Conservation (phyloP, 2,113 vertebrate species). For the Carettochelys insculpta region DNA sequence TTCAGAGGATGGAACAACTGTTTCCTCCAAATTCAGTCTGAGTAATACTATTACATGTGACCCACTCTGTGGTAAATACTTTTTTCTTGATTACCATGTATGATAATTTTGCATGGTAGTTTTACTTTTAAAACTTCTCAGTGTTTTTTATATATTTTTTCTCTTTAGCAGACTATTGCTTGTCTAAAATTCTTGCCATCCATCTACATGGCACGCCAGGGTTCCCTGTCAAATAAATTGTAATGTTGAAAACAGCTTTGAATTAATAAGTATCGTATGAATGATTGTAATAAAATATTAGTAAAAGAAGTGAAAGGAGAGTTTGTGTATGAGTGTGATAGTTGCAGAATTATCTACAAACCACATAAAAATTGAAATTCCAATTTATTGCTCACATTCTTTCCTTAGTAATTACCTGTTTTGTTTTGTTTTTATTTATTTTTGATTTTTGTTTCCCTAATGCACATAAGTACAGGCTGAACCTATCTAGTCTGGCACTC, state of each 20-base stretch:
- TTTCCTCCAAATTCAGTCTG: background rate
- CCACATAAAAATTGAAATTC: background rate
- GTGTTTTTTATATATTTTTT: background rate
- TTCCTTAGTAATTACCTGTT: background rate
- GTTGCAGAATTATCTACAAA: background rate
- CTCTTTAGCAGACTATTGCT: background rate
- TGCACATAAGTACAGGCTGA: too few relatives aligned
- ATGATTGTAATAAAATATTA: background rate
- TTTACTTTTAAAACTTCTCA: background rate
- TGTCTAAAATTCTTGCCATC: background rate
- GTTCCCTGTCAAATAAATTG: background rate
- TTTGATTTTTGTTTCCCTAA: too few relatives aligned
- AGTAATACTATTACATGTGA: background rate
- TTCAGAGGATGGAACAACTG: background rate
- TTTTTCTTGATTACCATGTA: background rate
- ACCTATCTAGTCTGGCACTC: too few relatives aligned
- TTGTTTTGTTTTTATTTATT: too few relatives aligned
- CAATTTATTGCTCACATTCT: background rate
- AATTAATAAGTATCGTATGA: background rate
- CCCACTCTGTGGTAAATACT: background rate
- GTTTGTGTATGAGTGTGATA: background rate
- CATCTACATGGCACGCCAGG: background rate
- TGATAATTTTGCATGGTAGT: background rate
- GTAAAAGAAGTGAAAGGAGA: background rate
- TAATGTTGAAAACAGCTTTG: background rate